Evolutionary conservation across 2,888 invertebrate genomes (phyloP).

Genomic region (Diabrotica balteata): DNA sequence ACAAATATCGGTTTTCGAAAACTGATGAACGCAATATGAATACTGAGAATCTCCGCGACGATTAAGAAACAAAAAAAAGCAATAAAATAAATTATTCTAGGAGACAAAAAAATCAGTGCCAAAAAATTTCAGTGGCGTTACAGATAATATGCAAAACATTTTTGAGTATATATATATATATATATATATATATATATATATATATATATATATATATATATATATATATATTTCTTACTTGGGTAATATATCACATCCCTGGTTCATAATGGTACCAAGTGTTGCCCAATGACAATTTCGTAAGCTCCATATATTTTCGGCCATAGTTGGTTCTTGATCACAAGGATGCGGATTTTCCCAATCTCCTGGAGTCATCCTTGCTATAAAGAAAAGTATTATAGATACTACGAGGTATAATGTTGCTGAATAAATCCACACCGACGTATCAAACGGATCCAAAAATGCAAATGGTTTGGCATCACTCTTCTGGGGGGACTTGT

Average conservation of each 20-base stretch:
- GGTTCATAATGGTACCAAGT: constrained; percentile 92
- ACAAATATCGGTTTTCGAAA: too few relatives aligned
- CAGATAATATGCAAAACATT: too few relatives aligned
- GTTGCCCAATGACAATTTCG: constrained; percentile 94
- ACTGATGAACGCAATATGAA: too few relatives aligned
- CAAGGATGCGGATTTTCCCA: constrained; percentile 96
- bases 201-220: too few relatives aligned
- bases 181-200: too few relatives aligned
- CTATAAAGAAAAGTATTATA: constrained; percentile 80
- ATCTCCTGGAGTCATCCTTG: constrained; percentile 85
- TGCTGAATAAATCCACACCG: constrained; percentile 90
- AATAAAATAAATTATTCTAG: too few relatives aligned
- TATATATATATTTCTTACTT: constrained; percentile 65
- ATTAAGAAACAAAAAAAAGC: too few relatives aligned
- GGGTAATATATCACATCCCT: constrained; percentile 92
- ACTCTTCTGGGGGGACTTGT: constrained; percentile 78
- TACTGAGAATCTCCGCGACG: too few relatives aligned
- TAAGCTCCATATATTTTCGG: constrained; percentile 89
- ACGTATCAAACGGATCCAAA: constrained; percentile 82
- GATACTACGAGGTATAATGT: constrained; percentile 85
- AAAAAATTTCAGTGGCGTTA: too few relatives aligned
- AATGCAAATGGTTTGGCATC: constrained; percentile 88
- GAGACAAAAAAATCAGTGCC: too few relatives aligned
- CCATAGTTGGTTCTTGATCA: constrained; percentile 81
- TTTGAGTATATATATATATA: too few relatives aligned